Base-by-base conservation (phyloP, 1,140 invertebrate species). In the Lasioglossum albipes region DNA sequence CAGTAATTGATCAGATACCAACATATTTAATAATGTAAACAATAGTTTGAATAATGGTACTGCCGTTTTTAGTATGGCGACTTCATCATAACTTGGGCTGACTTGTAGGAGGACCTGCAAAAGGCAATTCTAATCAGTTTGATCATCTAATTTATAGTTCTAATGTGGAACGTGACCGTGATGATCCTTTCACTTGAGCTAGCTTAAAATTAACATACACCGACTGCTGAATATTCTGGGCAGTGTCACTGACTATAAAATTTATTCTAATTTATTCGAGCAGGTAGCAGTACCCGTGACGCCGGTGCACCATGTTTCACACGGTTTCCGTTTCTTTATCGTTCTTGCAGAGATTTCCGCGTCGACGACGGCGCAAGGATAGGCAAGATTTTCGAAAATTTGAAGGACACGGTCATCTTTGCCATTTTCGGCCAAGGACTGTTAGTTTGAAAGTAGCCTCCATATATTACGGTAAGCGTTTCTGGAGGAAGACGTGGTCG, bases 231-330 rank as follows among this genome's bases (percentile, higher is more conserved):
- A 66, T 64, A 27, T 57, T 59, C 74, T 45, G 6, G 2, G 10
- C 22, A 68, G 49, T 80, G 78, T 72, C 72, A 68, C 54, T 16
- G 67, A 71, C 67, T 84, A 61, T 18, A 9, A 82, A 84, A 84
- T 82, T 79, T 81, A 84, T 81, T 82, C 70, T 82, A 84, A 82
- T 84, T 74, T 81, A 84, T 84, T 71, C 83, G 20, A 45, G n/a
- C 42, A 41, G 9, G 27, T 20, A 52, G 20, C 45, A 57, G 64
- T 41, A 57, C n/a, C 13, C 13, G 52, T 57, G 27, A 75, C 20
- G 64, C 20, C 6, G 12, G 61, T 65, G 72, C 36, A 66, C 62
- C 20, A 16, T 45, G 62, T 41, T 66, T 22, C 27, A 42, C 65
- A 31, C 36, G 5, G 41, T 66, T 20, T 20, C 3, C 4, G 41